Conservation (phyloP, 2,888 invertebrate species). For the Papilio protenor region DNA sequence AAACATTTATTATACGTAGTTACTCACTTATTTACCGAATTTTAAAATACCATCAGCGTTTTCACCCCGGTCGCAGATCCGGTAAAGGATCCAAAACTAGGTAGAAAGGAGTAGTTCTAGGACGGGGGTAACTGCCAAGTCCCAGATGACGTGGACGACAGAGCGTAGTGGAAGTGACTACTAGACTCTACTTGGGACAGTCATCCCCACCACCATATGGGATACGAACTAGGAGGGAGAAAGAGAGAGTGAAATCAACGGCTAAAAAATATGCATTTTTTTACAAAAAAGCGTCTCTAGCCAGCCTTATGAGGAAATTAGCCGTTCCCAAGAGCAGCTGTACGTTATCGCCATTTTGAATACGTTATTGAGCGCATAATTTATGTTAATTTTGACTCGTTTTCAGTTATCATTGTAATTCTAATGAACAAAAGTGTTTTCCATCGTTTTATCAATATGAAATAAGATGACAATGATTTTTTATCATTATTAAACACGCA, state of each 20-base stretch:
- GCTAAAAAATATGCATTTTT: not conserved
- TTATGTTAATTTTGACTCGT: constrained; percentile 12
- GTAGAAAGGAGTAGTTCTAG: no score
- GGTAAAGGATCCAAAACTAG: no score
- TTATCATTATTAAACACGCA: not conserved
- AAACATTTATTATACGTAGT: not conserved
- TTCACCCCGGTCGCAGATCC: no score
- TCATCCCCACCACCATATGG: no score
- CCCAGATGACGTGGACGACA: no score
- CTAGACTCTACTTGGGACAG: no score
- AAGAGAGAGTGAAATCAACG: no score
- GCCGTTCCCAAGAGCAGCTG: not conserved
- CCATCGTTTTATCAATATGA: not conserved
- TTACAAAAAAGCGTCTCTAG: not conserved
- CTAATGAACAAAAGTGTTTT: not conserved
- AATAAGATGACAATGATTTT: not conserved
- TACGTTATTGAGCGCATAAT: constrained; percentile 12
- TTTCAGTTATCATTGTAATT: constrained; percentile 9
- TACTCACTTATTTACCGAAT: not conserved
- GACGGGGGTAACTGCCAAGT: no score
- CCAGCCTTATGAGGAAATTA: not conserved
- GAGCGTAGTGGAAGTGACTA: no score
- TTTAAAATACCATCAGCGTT: not conserved
- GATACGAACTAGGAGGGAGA: no score
- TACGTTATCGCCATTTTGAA: constrained; percentile 11